Evolutionary conservation across 2,113 vertebrate species (phyloP).

Genomic region (Fregata magnificens): DNA sequence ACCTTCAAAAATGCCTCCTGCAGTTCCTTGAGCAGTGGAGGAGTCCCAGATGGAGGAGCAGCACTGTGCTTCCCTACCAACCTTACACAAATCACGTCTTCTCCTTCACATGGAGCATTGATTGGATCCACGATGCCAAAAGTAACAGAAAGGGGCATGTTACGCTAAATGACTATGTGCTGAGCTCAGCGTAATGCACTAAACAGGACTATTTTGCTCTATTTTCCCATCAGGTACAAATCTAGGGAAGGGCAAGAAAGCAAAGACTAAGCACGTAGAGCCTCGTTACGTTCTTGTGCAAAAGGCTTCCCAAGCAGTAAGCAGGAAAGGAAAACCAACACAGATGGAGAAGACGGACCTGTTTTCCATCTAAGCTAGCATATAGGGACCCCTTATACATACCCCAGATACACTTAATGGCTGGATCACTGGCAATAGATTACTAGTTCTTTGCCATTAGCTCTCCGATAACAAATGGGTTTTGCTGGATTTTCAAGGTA

Average conservation of each 20-base stretch:
- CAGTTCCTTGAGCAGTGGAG: not conserved
- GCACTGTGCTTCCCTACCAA: not conserved
- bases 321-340: not conserved
- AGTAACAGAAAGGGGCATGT: not conserved
- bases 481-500: not conserved
- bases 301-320: not conserved
- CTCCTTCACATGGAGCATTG: not conserved
- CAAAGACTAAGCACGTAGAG: not conserved
- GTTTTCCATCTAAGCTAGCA: not conserved
- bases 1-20: not conserved
- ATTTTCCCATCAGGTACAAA: not conserved
- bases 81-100: accelerated
- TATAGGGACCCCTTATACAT: not conserved
- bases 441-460: not conserved
- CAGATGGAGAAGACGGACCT: not conserved
- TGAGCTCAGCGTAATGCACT: not conserved
- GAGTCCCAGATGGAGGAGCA: not conserved
- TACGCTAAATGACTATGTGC: accelerated
- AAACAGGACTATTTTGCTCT: not conserved
- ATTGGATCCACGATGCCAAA: not conserved
- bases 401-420: not conserved
- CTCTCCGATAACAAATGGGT: not conserved
- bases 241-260: not conserved
- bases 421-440: not conserved
- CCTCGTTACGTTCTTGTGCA: accelerated